These are phyloP conservation scores for Temnothorax unifasciatus DNA, from an alignment of 2,888 invertebrate genomes.

Conservation along the genomic window DNA sequence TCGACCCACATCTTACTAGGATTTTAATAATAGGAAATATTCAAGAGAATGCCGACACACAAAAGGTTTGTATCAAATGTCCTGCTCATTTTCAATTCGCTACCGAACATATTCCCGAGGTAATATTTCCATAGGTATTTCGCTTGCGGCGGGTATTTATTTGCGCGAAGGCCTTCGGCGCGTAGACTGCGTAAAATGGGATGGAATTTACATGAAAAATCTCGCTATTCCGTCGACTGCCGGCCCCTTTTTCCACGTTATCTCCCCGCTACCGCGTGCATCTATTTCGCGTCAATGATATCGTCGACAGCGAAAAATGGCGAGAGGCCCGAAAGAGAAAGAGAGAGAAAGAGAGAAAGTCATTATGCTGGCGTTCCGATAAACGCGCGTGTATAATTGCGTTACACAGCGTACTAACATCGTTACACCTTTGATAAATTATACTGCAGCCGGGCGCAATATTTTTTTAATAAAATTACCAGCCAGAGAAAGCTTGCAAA, in stretches of 20 bases:
- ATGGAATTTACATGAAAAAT: conserved; percentile 80
- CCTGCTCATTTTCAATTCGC: conserved; percentile 48
- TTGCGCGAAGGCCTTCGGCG: conserved; percentile 66
- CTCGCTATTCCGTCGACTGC: conserved; percentile 66
- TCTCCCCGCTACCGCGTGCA: conserved; percentile 28
- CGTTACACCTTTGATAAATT: conserved; percentile 48
- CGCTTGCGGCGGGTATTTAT: conserved; percentile 71
- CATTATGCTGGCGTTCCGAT: conserved; percentile 48
- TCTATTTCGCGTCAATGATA: conserved; percentile 34
- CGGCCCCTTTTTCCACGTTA: conserved; percentile 41
- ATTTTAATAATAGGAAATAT: conserved; percentile 5
- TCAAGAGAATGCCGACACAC: not conserved
- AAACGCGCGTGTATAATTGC: conserved; percentile 48
- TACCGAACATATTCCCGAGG: conserved; percentile 56
- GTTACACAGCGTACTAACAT: conserved; percentile 31
- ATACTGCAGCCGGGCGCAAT: conserved; percentile 14
- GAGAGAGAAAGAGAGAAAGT: conserved; percentile 33
- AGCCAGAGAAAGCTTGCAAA: conserved; percentile 46
- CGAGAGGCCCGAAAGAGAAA: not conserved
- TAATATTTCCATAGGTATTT: conserved; percentile 65
- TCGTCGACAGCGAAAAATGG: conserved; percentile 48
- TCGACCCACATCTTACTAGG: not conserved
- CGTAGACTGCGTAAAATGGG: conserved; percentile 58
- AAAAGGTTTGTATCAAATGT: conserved; percentile 45
- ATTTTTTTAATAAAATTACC: conserved; percentile 47